Percentiles rank a stretch among this genome's conserved stretches.
Conservation (phyloP, 1,140 invertebrate genomes). For the Agrilus planipennis region DNA sequence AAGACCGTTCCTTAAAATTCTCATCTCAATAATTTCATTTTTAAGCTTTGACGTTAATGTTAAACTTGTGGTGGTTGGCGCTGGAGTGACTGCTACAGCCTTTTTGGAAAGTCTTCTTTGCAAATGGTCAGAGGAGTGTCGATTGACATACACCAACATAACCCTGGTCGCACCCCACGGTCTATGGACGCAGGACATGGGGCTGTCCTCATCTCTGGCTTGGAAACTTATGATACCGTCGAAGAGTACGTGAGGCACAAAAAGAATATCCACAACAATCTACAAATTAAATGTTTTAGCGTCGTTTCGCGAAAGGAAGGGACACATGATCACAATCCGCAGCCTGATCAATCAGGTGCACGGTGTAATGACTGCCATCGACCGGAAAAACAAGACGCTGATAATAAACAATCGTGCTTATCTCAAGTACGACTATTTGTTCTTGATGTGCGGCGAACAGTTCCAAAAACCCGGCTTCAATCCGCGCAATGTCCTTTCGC, state of each 20-base stretch:
- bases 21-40: too few relatives aligned
- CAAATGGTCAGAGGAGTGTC: constrained; percentile 35
- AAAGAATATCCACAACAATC: too few relatives aligned
- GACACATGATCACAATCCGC: too few relatives aligned
- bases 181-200: too few relatives aligned
- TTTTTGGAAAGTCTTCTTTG: constrained; percentile 54
- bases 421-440: constrained; percentile 47
- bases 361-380: constrained; percentile 39
- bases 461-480: constrained; percentile 41
- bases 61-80: constrained; percentile 61
- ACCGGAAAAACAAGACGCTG: constrained; percentile 47
- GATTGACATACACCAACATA: constrained; percentile 42
- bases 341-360: constrained; percentile 44
- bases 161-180: constrained; percentile 54
- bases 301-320: too few relatives aligned
- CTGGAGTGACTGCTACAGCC: constrained; percentile 53
- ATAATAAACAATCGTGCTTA: constrained; percentile 38
- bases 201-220: too few relatives aligned
- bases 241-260: too few relatives aligned
- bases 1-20: too few relatives aligned
- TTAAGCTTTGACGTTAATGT: too few relatives aligned
- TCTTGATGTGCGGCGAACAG: constrained; percentile 47
- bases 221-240: too few relatives aligned
- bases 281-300: too few relatives aligned
- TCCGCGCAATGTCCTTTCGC: too few relatives aligned